These are phyloP conservation scores for Peromyscus aztecus DNA, from an alignment of 2,797 vertebrate genomes.

Conservation along the genomic window DNA sequence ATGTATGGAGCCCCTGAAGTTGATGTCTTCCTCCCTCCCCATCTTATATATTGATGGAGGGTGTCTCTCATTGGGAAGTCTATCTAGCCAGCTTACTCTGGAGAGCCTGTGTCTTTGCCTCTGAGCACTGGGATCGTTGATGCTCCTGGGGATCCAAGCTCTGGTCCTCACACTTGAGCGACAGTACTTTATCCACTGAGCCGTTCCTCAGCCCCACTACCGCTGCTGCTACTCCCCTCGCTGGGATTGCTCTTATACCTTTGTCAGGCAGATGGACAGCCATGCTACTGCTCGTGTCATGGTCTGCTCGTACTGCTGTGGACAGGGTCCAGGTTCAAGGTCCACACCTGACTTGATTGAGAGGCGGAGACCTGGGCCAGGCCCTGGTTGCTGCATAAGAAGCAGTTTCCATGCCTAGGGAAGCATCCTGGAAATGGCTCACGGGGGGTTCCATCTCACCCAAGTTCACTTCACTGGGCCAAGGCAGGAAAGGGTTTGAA, in stretches of 20 bases:
- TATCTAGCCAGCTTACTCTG: not conserved
- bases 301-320: not conserved
- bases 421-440: not conserved
- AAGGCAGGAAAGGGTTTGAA: not conserved
- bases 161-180: not conserved
- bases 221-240: no score
- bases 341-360: not conserved
- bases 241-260: fast-evolving
- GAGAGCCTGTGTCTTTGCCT: not conserved
- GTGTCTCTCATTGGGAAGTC: not conserved
- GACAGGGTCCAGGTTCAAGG: not conserved
- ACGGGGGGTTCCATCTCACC: not conserved
- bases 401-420: not conserved
- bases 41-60: not conserved
- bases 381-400: not conserved
- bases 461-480: not conserved
- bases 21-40: not conserved
- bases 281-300: not conserved
- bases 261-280: not conserved
- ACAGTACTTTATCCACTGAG: not conserved
- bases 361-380: not conserved
- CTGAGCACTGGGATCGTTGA: not conserved
- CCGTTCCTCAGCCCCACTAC: not conserved
- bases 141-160: not conserved
- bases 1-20: not conserved